Evolutionary conservation across 2,797 vertebrate species (phyloP).

Genomic region (Sebastes minor): DNA sequence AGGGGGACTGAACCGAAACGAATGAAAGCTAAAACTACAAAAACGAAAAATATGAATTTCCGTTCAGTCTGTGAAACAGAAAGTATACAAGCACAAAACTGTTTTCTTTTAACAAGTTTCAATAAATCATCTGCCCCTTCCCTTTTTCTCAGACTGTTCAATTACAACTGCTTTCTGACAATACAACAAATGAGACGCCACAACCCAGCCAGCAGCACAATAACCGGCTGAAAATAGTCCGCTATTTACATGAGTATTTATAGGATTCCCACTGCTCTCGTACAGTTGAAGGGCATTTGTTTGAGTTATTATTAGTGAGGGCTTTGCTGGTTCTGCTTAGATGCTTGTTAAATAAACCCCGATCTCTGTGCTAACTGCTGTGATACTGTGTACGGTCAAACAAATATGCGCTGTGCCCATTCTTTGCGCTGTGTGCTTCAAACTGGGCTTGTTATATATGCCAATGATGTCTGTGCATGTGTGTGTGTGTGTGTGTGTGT

Average conservation of each 20-base stretch:
- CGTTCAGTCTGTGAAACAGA: background rate
- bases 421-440: background rate
- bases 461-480: background rate
- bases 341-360: constrained; percentile 53
- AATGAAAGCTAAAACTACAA: background rate
- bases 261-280: constrained; percentile 43
- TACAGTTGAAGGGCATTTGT: constrained; percentile 54
- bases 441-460: background rate
- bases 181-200: constrained; percentile 28
- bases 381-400: constrained; percentile 39
- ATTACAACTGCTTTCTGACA: constrained; percentile 16
- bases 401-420: constrained; percentile 27
- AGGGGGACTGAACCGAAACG: background rate
- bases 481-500: background rate
- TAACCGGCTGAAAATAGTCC: constrained; percentile 35
- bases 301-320: constrained; percentile 52
- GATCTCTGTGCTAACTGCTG: constrained; percentile 43
- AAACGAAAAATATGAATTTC: background rate
- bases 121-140: background rate
- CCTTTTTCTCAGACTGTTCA: background rate
- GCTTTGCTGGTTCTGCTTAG: constrained; percentile 56
- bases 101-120: background rate
- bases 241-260: constrained; percentile 60
- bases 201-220: background rate
- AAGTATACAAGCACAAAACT: no score